Evolutionary conservation across 2,797 vertebrate species (phyloP), one percentile per base, ranked within the genome.

Genomic region (Potorous gilbertii): DNA sequence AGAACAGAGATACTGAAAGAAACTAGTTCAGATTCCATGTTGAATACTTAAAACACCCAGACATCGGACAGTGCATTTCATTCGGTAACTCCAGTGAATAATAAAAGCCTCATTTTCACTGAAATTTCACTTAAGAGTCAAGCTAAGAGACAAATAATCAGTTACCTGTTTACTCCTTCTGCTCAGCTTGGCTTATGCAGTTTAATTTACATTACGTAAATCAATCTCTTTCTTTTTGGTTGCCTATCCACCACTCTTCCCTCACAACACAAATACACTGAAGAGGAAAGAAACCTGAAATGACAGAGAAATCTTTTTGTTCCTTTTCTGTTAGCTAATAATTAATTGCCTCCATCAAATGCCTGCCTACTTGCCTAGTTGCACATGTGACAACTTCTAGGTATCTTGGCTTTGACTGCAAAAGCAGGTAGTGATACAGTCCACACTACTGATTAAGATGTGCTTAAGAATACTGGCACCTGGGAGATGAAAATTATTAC

Each of bases 21-120:
- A 90, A 18, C 90, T 90, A 94, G 90, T 97, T 96, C 90, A 95
- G 91, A 97, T 95, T 95, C 94, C 94, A 95, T 50, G 46, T 55
- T 96, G 92, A 92, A 91, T 93, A 50, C 21, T 93, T 91, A 93
- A 87, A 96, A 96, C 54, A 97, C 54, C 95, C 94, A 96, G 54
- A 57, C 91, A 81, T 95, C 94, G 57, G 92, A 55, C 62, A 97
- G 91, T 95, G 96, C 90, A 96, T 66, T 95, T 96, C 92, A 94
- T 95, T 96, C 92, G 96, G 66, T 92, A 94, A 95, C 40, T 66
- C 52, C 50, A 87, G 62, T n/a, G 74, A 91, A 94, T 94, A 96
- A 28, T 14, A 57, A 91, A 95, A 95, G 91, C 92, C 34, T 55
- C 40, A 87, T 87, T 59, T 93, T 95, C 56, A 93, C 0, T 27